Conservation (phyloP, 2,113 vertebrate genomes). For the Megaceryle torquata region DNA sequence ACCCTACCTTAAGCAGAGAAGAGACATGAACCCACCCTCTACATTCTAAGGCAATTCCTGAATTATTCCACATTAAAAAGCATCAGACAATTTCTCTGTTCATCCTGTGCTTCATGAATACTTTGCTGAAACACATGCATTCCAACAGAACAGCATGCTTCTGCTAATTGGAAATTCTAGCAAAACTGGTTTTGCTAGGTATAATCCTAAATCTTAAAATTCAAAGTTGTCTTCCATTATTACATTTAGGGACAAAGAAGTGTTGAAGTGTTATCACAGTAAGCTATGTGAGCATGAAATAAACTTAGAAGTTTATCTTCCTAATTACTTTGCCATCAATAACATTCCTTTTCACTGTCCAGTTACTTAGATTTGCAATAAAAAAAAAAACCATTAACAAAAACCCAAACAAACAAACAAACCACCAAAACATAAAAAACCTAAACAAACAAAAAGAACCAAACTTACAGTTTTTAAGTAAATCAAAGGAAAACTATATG, state of each 20-base stretch:
- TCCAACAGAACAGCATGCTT: not conserved
- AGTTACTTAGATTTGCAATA: not conserved
- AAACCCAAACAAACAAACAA: no score
- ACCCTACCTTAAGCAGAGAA: not conserved
- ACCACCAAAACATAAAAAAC: no score
- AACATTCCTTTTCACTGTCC: not conserved
- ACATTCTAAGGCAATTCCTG: not conserved
- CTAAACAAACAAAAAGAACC: not conserved
- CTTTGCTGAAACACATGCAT: not conserved
- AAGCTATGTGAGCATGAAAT: not conserved
- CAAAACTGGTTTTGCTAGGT: not conserved
- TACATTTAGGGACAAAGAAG: not conserved
- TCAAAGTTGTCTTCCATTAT: not conserved
- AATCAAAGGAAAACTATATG: not conserved
- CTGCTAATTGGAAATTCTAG: not conserved
- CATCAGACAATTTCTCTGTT: not conserved
- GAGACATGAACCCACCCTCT: not conserved
- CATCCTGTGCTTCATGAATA: not conserved
- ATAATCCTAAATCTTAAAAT: not conserved
- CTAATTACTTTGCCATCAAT: not conserved
- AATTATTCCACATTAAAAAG: not conserved
- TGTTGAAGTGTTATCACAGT: not conserved
- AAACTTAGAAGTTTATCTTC: not conserved
- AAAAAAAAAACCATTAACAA: not conserved
- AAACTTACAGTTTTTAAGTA: not conserved